Base-by-base conservation (phyloP, 2,797 vertebrate genomes). In the Galaxias olidus region DNA sequence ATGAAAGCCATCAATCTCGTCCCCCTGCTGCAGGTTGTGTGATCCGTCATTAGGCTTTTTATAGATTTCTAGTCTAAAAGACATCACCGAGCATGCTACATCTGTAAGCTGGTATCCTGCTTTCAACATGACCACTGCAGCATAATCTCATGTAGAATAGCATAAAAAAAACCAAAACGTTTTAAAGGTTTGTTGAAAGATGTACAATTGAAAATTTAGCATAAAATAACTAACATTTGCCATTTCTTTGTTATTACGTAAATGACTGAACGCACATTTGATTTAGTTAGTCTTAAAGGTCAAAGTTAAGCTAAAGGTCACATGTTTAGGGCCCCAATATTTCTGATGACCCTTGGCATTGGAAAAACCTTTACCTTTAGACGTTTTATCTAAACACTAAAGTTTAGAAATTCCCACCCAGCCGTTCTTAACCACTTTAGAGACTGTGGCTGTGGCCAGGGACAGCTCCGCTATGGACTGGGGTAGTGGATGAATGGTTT, bases 1-100 rank as follows among this genome's bases (percentile, higher is more conserved):
- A 70, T 85, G 76, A 83, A 85, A 83, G 69, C 66, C 81, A 89
- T 91, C 88, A 86, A 81, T 90, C 88, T 85, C 79, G 74, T 9
- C 47, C 68, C 75, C 62, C 66, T 62, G 68, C 71, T 74, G 77
- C 79, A 79, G 63, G 51, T 19, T 9, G 69, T 72, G 77, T 74
- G 77, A 82, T 76, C 75, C 65, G 67, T 88, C 82, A 88, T 88
- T 82, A 86, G 59, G 69, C 51, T 63, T 12, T 2, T 1, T 63
- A 79, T 69, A 72, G 74, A 82, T 83, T 75, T 61, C 30, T 58
- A 20, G 53, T 77, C 58, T 69, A 59, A 41, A 62, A 80, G 40
- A 53, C 43, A 62, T 62, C 20, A 15, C 46, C 52, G 44, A 43
- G 50, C 51, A 50, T 20, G 11, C 42, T 56, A 64, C 20, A 13